Evolutionary conservation across 2,797 vertebrate genomes (phyloP), one percentile per base, ranked within the genome.

Genomic region (Chrosomus eos): DNA sequence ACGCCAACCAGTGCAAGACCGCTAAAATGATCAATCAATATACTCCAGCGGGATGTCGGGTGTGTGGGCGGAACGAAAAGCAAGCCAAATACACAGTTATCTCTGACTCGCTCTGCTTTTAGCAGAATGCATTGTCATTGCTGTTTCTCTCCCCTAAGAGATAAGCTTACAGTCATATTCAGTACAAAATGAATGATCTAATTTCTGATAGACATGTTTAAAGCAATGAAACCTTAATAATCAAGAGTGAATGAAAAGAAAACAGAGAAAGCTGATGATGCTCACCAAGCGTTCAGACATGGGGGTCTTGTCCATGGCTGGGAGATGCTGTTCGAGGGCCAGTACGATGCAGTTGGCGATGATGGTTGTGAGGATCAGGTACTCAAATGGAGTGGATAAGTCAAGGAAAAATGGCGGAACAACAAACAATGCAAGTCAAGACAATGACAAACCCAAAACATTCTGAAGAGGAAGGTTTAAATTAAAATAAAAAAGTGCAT

Each of bases 311-410:
- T 99, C 98, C 26, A 94, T 93, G 14, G 96, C 97, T 0, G 98
- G 98, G n/a, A 99, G 95, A 91, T 99, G 98, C 90, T 99, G 98
- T 88, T 99, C 98, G 95, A 99, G 93, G 31, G 98, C 97, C 94
- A 99, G 87, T 83, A 99, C 98, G 66, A 99, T 99, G 90, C 98
- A 99, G 94, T 99, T 99, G 94, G 98, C 98, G 77, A 99, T 99
- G 90, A 99, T 99, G 86, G 98, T 99, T 89, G 98, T 97, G 91
- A 99, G 94, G 94, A 99, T 99, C 98, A 99, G 97, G 93, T 99
- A 99, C 93, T 99, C 98, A 87, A 99, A 99, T 70, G 98, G 98
- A 97, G 98, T 99, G 94, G 64, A 87, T 72, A 31, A 58, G 95
- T 95, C 92, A 96, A 95, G 94, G 93, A 94, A 89, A 73, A 87